Evolutionary conservation across 2,888 invertebrate genomes (phyloP), one percentile per base, ranked within the genome.

Genomic region (Tuta absoluta): DNA sequence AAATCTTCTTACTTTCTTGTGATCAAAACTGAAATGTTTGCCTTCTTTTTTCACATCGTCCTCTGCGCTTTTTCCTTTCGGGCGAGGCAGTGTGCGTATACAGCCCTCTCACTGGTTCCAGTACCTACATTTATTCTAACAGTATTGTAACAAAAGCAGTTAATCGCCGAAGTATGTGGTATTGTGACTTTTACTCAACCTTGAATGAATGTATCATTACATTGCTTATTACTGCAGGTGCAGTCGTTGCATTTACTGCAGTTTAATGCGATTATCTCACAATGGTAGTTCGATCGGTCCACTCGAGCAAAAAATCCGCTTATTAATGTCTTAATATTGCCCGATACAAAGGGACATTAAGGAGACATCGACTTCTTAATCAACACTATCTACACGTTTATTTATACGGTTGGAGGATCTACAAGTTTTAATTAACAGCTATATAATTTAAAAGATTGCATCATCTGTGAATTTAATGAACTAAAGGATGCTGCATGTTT

Each of bases 191-290:
- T 56, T 24, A 24, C 17, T 33, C 23, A 51, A 23, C 51, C 51
- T 51, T 23, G 51, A 51, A 21, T 51, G 11, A 23, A 56, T 56
- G 33, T 33, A 56, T 33, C 56, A 56, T 56, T 53, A 12, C 69
- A 68, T 71, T 68, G 14, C 24, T 53, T 53, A 53, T 53, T 23
- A 53, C 23, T 53, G 23, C 58, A 51, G 48, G 14, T 49, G 68
- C 68, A 63, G 64, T 56, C 65, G 63, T 63, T 65, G 53, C 65
- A 67, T 66, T 65, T 58, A 66, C 58, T 69, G 64, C 66, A 38
- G 37, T 65, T 66, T 66, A 68, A 69, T 70, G 62, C 67, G 65
- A 69, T 71, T 67, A 69, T 71, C 70, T 67, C 64, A 65, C 72
- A 71, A 71, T 71, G 67, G 67, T 49, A 37, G 63, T 66, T 58